Base-by-base conservation (phyloP, 64 coral and sea anemone species). In the Pachyseris speciosa region DNA sequence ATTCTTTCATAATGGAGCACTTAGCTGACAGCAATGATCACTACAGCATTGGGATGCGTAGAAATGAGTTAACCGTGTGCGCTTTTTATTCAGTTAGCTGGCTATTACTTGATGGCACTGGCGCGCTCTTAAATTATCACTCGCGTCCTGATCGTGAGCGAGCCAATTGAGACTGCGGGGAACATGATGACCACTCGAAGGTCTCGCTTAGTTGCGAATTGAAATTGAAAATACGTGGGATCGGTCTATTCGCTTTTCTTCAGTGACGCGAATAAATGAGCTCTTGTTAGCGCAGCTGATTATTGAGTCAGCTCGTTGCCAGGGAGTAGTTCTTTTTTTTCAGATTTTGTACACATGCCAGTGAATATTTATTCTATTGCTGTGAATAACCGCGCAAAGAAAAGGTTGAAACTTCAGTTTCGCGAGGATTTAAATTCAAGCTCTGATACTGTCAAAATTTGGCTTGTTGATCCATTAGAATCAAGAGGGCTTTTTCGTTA, bases 1-100 rank as follows among this genome's bases (percentile, higher is more conserved):
- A 93, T 93, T 88, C 45, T 93, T 93, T 77, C 44, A 80, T 81
- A 69, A 93, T 93, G 80, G 74, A 88, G 84, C 84, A 81, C 79
- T 93, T 87, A 88, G 59, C 42, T 88, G 86, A 69, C 64, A 80
- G 74, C 85, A 93, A 7, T 22, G 31, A 12, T 40, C 27, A 61
- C 27, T 20, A 30, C 51, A 51, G 42, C 47, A 12, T 27, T 26
- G 42, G 19, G 43, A 76, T 81, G 53, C 34, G 48, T 27, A 8
- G 77, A 81, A 61, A 81, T 81, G 77, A 61, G 51, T 81, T 81
- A 81, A 81, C 51, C 51, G 26, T 39, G 31, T 37, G 53, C 33
- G 53, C 51, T 55, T 81, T 81, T 81, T 61, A 40, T 52, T 55
- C 75, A 55, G 19, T 49, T 33, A 78, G 13, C 15, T 34, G 20